Conservation (phyloP, 2,113 vertebrate genomes). For the Neomonachus schauinslandi region DNA sequence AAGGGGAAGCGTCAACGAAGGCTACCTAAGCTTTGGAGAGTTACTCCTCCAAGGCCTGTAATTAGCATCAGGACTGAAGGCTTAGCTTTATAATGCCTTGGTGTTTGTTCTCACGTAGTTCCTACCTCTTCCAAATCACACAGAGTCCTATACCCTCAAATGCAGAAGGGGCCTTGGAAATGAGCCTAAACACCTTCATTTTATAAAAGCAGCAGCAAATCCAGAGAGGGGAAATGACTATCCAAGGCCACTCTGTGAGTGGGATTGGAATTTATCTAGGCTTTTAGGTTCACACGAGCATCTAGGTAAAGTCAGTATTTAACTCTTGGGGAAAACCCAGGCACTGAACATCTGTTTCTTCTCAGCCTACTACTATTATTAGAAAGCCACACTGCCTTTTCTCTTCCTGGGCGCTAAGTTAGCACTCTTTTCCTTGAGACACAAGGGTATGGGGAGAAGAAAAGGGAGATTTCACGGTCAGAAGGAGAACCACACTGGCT, state of each 20-base stretch:
- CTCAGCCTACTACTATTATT: neutral
- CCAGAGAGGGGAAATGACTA: slow-evolving; percentile 34
- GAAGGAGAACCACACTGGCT: neutral
- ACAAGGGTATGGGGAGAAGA: neutral
- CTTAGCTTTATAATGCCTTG: neutral
- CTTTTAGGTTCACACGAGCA: neutral
- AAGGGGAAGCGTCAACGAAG: slow-evolving; percentile 40
- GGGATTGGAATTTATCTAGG: neutral
- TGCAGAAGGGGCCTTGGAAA: slow-evolving; percentile 20
- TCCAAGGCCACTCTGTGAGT: neutral
- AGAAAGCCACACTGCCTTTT: neutral
- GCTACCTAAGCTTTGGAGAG: neutral
- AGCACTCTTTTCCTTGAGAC: neutral
- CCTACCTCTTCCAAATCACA: neutral
- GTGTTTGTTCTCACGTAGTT: neutral
- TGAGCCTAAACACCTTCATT: neutral
- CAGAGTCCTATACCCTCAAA: neutral
- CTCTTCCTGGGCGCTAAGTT: neutral
- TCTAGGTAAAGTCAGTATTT: slow-evolving; percentile 7
- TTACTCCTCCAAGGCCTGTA: neutral
- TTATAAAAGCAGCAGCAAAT: slow-evolving; percentile 33
- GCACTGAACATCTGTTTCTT: neutral
- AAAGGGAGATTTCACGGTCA: neutral
- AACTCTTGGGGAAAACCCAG: neutral
- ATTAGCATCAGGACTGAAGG: neutral